phyloP scores from a whole-genome alignment of 2,113 vertebrate genomes.

The Gnathonemus longibarbis region DNA sequence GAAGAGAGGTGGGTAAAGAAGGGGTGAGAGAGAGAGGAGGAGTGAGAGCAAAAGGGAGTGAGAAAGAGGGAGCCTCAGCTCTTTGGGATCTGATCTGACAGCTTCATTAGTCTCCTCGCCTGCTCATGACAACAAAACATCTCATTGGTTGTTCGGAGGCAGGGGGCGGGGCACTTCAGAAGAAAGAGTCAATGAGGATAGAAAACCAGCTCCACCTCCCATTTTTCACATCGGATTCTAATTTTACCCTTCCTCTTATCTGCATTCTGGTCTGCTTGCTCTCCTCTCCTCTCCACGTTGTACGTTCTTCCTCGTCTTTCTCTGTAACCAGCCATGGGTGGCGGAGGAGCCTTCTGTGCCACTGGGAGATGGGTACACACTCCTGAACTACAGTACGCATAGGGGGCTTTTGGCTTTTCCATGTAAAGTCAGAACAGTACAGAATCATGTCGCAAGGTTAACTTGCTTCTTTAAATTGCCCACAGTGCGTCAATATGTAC shows the following conservation, averaged over 20 bases:
- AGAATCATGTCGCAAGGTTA: background rate
- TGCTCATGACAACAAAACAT: slow-evolving; percentile 16
- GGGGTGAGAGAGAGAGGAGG: background rate
- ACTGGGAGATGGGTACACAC: background rate
- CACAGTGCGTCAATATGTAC: background rate
- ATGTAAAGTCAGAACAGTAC: background rate
- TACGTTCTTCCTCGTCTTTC: background rate
- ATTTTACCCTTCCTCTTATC: slow-evolving; percentile 25
- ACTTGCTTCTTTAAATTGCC: background rate
- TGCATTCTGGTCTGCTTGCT: slow-evolving; percentile 13
- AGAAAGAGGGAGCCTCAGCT: background rate
- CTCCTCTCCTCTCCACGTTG: background rate
- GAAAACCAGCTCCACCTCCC: slow-evolving; percentile 4
- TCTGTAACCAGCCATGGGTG: background rate
- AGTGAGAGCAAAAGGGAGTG: background rate
- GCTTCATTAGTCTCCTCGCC: slow-evolving; percentile 27
- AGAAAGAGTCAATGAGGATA: background rate
- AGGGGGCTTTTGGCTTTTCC: background rate
- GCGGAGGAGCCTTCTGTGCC: background rate
- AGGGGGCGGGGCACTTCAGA: background rate
- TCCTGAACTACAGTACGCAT: background rate
- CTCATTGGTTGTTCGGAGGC: slow-evolving; percentile 13
- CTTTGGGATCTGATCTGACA: slow-evolving; percentile 13
- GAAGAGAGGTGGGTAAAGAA: background rate
- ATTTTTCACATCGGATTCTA: slow-evolving; percentile 29